These are phyloP conservation scores for Drosophila albomicans DNA, from an alignment of 1,140 invertebrate genomes.

Conservation along the genomic window DNA sequence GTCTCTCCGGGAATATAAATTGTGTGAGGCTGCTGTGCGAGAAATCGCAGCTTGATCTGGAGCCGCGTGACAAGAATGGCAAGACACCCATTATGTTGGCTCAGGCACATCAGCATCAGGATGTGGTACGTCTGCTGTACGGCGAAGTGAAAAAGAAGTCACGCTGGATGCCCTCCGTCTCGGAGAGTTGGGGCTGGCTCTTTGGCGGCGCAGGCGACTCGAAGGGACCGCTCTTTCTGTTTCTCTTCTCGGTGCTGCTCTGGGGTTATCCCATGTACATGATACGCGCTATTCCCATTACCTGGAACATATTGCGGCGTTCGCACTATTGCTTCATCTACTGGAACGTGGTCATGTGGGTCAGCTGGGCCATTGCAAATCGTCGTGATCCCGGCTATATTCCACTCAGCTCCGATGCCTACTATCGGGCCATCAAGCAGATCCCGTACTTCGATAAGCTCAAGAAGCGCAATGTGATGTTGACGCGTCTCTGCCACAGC, in stretches of 20 bases:
- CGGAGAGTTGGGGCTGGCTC: slow-evolving; percentile 94
- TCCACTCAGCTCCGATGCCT: slow-evolving; percentile 94
- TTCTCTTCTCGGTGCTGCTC: slow-evolving; percentile 92
- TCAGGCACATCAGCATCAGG: slow-evolving; percentile 93
- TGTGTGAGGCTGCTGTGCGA: slow-evolving; percentile 94
- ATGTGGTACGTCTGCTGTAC: slow-evolving; percentile 92
- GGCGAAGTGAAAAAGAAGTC: slow-evolving; percentile 92
- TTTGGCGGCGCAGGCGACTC: slow-evolving; percentile 96
- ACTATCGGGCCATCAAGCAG: slow-evolving; percentile 94
- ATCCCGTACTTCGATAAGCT: slow-evolving; percentile 96
- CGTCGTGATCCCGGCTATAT: slow-evolving; percentile 95
- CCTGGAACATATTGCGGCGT: slow-evolving; percentile 93
- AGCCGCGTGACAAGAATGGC: slow-evolving; percentile 95
- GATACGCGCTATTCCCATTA: slow-evolving; percentile 94
- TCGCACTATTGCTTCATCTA: slow-evolving; percentile 96
- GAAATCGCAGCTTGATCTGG: slow-evolving; percentile 91
- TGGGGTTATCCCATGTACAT: slow-evolving; percentile 98
- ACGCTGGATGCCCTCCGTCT: slow-evolving; percentile 93
- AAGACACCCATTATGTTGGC: slow-evolving; percentile 96
- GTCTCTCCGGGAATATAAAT: slow-evolving; percentile 93
- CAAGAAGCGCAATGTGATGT: slow-evolving; percentile 93
- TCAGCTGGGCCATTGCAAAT: slow-evolving; percentile 95
- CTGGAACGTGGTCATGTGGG: slow-evolving; percentile 96
- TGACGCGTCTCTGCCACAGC: slow-evolving; percentile 95
- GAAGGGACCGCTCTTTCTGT: slow-evolving; percentile 94